phyloP scores from a whole-genome alignment of 2,113 vertebrate genomes.

The Rhabdornis inornatus region DNA sequence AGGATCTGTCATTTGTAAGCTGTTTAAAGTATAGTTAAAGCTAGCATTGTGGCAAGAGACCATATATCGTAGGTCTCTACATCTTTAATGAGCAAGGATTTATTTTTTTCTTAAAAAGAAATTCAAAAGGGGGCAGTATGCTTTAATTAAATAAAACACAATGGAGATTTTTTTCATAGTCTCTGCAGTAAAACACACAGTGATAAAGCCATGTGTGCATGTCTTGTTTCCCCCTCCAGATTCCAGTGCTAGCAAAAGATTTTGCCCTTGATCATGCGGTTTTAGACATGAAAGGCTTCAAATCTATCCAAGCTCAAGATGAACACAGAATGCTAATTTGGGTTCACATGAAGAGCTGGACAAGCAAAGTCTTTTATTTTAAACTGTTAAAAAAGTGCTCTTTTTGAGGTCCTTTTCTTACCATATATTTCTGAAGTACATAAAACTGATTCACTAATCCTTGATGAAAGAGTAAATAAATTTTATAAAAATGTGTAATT shows the following conservation, averaged over 20 bases:
- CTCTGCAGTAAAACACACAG: constrained; percentile 21
- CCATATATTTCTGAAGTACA: background rate
- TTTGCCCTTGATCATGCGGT: constrained; percentile 60
- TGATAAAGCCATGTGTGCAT: background rate
- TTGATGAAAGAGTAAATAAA: background rate
- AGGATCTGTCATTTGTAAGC: background rate
- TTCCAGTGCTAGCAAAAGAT: constrained; percentile 41
- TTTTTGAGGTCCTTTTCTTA: background rate
- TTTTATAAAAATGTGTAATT: background rate
- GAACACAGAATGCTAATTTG: constrained; percentile 62
- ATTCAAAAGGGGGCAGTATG: constrained; percentile 45
- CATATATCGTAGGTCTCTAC: background rate
- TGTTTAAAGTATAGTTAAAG: constrained; percentile 3
- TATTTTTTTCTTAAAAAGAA: constrained; percentile 38
- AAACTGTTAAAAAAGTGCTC: constrained; percentile 35
- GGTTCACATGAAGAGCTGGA: constrained; percentile 1
- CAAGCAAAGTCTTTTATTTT: constrained; percentile 53
- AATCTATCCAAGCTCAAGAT: constrained; percentile 36
- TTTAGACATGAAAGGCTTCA: constrained; percentile 65
- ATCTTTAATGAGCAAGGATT: constrained; percentile 27
- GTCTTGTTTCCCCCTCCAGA: constrained; percentile 20
- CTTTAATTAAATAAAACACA: constrained; percentile 49
- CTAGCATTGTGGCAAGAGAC: background rate
- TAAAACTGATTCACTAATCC: background rate
- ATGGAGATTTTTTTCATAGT: background rate